phyloP scores from a whole-genome alignment of 1,140 invertebrate genomes.

The Ganaspis sp. region DNA sequence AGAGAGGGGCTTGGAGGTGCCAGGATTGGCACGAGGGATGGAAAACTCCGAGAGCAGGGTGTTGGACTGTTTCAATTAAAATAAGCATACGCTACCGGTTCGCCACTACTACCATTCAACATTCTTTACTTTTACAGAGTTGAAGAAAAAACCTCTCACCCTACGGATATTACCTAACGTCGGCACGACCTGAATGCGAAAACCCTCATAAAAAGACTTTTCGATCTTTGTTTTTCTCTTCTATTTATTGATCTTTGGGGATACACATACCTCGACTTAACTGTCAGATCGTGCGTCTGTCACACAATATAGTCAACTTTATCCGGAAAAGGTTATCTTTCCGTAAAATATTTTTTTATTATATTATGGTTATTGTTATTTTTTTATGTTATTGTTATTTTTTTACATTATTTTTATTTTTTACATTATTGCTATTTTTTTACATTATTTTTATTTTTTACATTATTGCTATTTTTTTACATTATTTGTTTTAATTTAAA shows the following conservation, averaged over 20 bases:
- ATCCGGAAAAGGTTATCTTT: too few relatives aligned
- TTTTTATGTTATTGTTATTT: too few relatives aligned
- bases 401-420: too few relatives aligned
- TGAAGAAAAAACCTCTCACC: constrained; percentile 55
- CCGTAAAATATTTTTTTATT: background rate
- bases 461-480: too few relatives aligned
- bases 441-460: too few relatives aligned
- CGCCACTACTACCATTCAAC: constrained; percentile 57
- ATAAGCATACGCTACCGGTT: constrained; percentile 72
- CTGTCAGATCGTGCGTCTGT: constrained; percentile 21
- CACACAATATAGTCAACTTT: too few relatives aligned
- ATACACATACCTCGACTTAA: constrained; percentile 24
- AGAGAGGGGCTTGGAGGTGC: constrained; percentile 40
- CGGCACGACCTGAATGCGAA: constrained; percentile 72
- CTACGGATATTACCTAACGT: constrained; percentile 71
- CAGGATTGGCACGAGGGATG: constrained; percentile 47
- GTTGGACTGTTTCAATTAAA: constrained; percentile 75
- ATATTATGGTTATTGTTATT: too few relatives aligned
- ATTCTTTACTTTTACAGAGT: constrained; percentile 52
- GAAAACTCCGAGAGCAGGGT: constrained; percentile 60
- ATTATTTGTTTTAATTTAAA: too few relatives aligned
- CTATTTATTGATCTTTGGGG: constrained; percentile 54
- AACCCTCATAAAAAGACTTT: constrained; percentile 66
- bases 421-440: too few relatives aligned
- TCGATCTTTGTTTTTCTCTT: constrained; percentile 66